Evolutionary conservation across 2,888 invertebrate genomes (phyloP).

Genomic region (Fabriciana adippe): DNA sequence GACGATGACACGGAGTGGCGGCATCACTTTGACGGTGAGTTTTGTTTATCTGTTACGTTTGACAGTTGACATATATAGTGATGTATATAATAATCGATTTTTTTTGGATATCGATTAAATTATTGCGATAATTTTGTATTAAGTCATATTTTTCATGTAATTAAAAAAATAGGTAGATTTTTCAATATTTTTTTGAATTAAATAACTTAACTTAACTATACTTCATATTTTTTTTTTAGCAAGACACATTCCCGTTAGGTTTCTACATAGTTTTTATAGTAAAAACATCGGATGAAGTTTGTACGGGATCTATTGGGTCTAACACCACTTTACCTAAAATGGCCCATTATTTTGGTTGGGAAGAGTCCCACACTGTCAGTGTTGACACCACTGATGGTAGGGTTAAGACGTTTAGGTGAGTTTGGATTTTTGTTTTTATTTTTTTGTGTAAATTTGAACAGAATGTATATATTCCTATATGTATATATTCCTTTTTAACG

Average conservation of each 20-base stretch:
- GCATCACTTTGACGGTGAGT: constrained; percentile 88
- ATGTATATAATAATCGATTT: no score
- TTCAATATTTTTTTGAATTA: neutral
- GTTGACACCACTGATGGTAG: constrained; percentile 58
- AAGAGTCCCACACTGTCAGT: constrained; percentile 40
- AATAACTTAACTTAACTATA: no score
- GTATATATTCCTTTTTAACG: no score
- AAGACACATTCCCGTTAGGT: constrained; percentile 84
- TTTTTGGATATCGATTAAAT: no score
- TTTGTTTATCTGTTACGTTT: constrained; percentile 2
- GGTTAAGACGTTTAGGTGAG: constrained; percentile 66
- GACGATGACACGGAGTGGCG: constrained; percentile 89
- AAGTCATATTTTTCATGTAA: no score
- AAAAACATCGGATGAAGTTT: constrained; percentile 85
- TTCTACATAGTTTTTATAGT: constrained; percentile 91
- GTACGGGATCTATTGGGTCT: constrained; percentile 52
- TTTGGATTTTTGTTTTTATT: neutral
- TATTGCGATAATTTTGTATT: no score
- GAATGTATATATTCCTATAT: no score
- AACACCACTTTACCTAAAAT: constrained; percentile 57
- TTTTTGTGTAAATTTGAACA: neutral
- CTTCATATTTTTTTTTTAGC: constrained; percentile 80
- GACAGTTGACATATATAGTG: neutral
- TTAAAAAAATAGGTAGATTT: neutral
- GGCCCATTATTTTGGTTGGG: constrained; percentile 63